Evolutionary conservation across 2,797 vertebrate species (phyloP), one percentile per base, ranked within the genome.

Genomic region (Hybognathus amarus): DNA sequence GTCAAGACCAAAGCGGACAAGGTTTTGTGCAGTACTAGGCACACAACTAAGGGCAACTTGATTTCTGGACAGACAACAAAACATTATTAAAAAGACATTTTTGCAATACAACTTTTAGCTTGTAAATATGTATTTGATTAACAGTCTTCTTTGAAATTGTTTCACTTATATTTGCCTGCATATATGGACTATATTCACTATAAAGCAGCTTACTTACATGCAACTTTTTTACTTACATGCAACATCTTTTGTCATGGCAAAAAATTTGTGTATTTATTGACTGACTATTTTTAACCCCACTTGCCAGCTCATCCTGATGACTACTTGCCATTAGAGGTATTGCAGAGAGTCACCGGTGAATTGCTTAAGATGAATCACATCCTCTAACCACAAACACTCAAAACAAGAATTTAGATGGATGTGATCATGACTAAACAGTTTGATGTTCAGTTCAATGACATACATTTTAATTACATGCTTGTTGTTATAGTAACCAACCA

Each of bases 311-410:
- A 71, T 78, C 80, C 68, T 45, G 40, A 66, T 71, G 66, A 18
- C 64, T 61, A 42, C 30, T 67, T 82, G 67, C 75, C 80, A 80
- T 83, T 71, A 68, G 67, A 71, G n/a, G 63, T 30, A 76, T 18
- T 68, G 64, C 42, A 45, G 76, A 42, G 76, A 94, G 90, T 92
- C 91, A 92, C 85, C 87, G 83, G 84, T 87, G 85, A 94, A 91
- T 91, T 89, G 90, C 86, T 88, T 86, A 84, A 88, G 86, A 90
- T 92, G 94, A 95, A 92, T 95, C 93, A 94, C 90, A 90, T 91
- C 92, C 89, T 85, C 87, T 85, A 87, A 90, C 67, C 79, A 74
- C 80, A 86, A 88, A 89, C 90, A 90, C 86, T 85, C 73, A 85
- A 89, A 92, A 88, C 79, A 88, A 92, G 85, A 85, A 79, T 88